Conservation (phyloP, 2,888 invertebrate genomes). For the Lamproptera curius region DNA sequence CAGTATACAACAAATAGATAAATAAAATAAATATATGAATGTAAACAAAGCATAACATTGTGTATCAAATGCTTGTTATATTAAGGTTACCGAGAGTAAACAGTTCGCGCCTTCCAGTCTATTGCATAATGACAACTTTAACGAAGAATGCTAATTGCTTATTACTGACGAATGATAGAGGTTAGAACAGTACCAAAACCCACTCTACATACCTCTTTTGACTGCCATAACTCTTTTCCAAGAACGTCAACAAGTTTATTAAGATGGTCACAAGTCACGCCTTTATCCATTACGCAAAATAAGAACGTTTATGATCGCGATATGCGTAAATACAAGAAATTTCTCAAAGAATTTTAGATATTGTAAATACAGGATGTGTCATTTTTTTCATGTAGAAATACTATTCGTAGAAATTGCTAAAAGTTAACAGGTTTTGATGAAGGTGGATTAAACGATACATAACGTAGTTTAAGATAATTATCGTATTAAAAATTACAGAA, state of each 20-base stretch:
- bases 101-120: slow-evolving; percentile 16
- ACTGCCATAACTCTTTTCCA: slow-evolving; percentile 64
- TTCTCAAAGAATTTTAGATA: slow-evolving; percentile 42
- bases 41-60: background rate
- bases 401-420: slow-evolving; percentile 29
- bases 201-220: slow-evolving; percentile 57
- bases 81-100: slow-evolving; percentile 2
- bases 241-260: slow-evolving; percentile 60
- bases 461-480: slow-evolving; percentile 50
- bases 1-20: background rate
- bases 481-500: slow-evolving; percentile 69
- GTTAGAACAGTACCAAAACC: slow-evolving; percentile 47
- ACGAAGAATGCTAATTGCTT: slow-evolving; percentile 56
- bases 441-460: slow-evolving; percentile 48
- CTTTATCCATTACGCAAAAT: slow-evolving; percentile 62
- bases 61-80: background rate
- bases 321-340: slow-evolving; percentile 48
- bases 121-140: slow-evolving; percentile 58
- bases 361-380: slow-evolving; percentile 36
- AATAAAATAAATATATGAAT: background rate
- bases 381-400: slow-evolving; percentile 47
- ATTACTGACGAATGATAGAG: slow-evolving; percentile 50
- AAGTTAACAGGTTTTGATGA: slow-evolving; percentile 30
- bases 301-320: slow-evolving; percentile 35
- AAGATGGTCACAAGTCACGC: slow-evolving; percentile 70